Base-by-base conservation (phyloP, 1,140 invertebrate species). In the Heliconius hewitsoni region DNA sequence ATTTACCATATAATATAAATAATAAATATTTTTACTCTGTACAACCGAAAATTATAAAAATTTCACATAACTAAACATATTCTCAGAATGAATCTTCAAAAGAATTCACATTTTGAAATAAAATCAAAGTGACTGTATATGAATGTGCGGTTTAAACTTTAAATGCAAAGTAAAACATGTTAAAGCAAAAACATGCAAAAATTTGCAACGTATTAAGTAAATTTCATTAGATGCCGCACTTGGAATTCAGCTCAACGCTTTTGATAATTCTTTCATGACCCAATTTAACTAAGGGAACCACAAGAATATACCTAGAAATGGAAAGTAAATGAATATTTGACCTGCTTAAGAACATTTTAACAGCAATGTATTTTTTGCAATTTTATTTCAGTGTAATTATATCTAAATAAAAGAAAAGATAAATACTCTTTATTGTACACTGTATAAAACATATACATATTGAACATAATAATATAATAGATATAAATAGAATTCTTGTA, bases 181-280 rank as follows among this genome's bases (percentile, higher is more conserved):
- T 57, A 57, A 57, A 57, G 55, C n/a, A 60, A 19, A 60, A 60
- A 60, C 55, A 60, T 60, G 55, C 55, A 60, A 60, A 60, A 60
- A 60, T 60, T 60, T 60, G 55, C 55, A 60, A 23, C 55, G 55
- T 60, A 60, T 60, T 60, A 60, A 60, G 55, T 60, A 60, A 60
- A 60, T 60, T 60, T 60, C 55, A 60, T 60, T 60, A 60, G 55
- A 60, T 60, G 55, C 55, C n/a, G 55, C 55, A 60, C 55, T 60
- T 60, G 55, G 55, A 60, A 60, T 60, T 60, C 42, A 52, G 19
- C n/a, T 52, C 19, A 27, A 73, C 72, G 42, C 72, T 73, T 50
- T 50, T 73, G 42, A 73, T 46, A 73, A 50, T 46, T 73, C 42
- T 73, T 50, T 50, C 72, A 50, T 73, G 72, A 73, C 72, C 72